These are phyloP conservation scores for Xiphophorus hellerii DNA, from an alignment of 2,113 vertebrate species.

Conservation along the genomic window DNA sequence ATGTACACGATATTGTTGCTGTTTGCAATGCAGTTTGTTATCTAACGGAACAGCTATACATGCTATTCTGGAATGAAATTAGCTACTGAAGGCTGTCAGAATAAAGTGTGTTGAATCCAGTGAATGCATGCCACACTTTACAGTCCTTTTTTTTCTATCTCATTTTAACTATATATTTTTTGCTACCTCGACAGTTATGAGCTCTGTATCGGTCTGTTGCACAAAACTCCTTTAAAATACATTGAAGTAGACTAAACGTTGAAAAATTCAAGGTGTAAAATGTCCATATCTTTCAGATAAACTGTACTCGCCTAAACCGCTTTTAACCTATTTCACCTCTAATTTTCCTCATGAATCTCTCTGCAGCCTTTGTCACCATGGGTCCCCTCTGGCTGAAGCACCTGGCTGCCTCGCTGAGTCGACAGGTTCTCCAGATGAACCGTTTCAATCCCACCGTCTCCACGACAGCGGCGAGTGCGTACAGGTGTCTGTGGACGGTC, in stretches of 20 bases:
- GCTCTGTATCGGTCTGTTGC: background rate
- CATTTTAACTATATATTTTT: no score
- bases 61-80: background rate
- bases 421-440: conserved; percentile 59
- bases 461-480: conserved; percentile 41
- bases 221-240: background rate
- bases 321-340: background rate
- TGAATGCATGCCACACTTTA: no score
- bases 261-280: background rate
- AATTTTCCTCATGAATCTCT: background rate
- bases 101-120: background rate
- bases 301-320: background rate
- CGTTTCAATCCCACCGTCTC: conserved; percentile 14
- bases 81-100: background rate
- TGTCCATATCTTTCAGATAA: background rate
- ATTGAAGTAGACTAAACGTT: background rate
- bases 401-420: conserved; percentile 55
- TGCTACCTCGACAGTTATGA: no score
- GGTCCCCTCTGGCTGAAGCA: conserved; percentile 64
- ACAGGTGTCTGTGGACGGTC: conserved; percentile 56
- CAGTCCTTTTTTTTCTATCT: no score
- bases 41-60: no score
- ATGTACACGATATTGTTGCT: background rate
- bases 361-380: conserved; percentile 74
- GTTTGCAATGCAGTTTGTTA: no score